Evolutionary conservation across 2,797 vertebrate species (phyloP).

Genomic region (Cuniculus paca): DNA sequence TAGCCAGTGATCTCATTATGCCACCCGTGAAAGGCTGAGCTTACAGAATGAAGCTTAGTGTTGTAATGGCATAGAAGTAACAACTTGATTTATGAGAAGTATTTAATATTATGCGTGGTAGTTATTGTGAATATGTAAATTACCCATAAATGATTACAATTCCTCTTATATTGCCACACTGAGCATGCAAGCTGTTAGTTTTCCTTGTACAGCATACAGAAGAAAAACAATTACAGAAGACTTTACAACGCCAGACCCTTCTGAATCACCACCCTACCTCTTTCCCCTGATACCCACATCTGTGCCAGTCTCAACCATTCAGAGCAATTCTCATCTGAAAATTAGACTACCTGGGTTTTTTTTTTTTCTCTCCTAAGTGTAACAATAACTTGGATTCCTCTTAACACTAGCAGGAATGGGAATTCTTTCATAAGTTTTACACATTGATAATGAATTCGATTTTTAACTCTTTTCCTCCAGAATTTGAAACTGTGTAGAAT

Average conservation of each 20-base stretch:
- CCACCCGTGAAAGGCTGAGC: neutral
- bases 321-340: neutral
- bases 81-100: neutral
- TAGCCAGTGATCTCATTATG: slow-evolving; percentile 40
- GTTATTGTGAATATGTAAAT: slow-evolving; percentile 55
- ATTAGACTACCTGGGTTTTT: neutral
- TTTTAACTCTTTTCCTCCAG: neutral
- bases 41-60: slow-evolving; percentile 18
- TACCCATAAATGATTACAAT: slow-evolving; percentile 39
- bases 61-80: slow-evolving; percentile 46
- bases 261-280: neutral
- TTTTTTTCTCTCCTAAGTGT: neutral
- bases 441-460: neutral
- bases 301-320: neutral
- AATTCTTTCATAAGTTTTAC: neutral
- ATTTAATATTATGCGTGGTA: slow-evolving; percentile 46
- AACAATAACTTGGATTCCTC: neutral
- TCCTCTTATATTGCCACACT: slow-evolving; percentile 4
- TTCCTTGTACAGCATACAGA: neutral
- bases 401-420: neutral
- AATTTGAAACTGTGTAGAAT: neutral
- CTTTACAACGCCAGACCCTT: neutral
- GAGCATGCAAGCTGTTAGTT: neutral
- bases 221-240: neutral
- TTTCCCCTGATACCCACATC: neutral